Base-by-base conservation (phyloP, 2,113 vertebrate genomes). In the Orientallactaga bullata region DNA sequence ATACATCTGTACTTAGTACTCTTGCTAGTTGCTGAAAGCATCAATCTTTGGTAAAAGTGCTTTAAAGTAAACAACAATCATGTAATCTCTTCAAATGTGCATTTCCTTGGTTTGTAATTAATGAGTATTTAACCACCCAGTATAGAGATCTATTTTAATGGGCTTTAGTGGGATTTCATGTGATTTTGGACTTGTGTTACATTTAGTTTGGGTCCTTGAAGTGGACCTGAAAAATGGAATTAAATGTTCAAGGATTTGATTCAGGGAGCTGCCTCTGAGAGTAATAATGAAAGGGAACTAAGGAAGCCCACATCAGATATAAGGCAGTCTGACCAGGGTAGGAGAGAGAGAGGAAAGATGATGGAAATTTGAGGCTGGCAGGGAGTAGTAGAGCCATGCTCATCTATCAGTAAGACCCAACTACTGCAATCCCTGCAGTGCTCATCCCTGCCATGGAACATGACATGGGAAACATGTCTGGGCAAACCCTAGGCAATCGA, bases 91-190 rank as follows among this genome's bases (percentile, higher is more conserved):
- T 74, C 7, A 77, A 85, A n/a, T 79, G 10, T 17, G 39, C 72
- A 71, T 58, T 68, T 93, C 58, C 24, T 30, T 78, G 16, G 1
- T 68, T 32, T 73, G 12, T 69, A 39, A 77, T 8, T 71, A 28
- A 23, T 35, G 28, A 51, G 63, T 51, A 78, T 88, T 32, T 86
- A 82, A 77, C n/a, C 20, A 35, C 7, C 30, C 61, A 32, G 28
- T 94, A 74, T 23, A 72, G 35, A 91, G 47, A 92, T 23, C 30
- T n/a, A 8, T 65, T 88, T 89, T 26, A 47, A 91, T 58, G n/a
- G 65, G 13, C 10, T 63, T 21, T n/a, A 69, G 58, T 28, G 8
- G 58, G 9, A 90, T 92, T 86, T 76, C 65, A 80, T 32, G 20
- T 78, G 68, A 88, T 63, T 32, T 85, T 35, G 24, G 2, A 42